phyloP scores from a whole-genome alignment of 2,888 invertebrate species.

The Lasioglossum pauxillum region DNA sequence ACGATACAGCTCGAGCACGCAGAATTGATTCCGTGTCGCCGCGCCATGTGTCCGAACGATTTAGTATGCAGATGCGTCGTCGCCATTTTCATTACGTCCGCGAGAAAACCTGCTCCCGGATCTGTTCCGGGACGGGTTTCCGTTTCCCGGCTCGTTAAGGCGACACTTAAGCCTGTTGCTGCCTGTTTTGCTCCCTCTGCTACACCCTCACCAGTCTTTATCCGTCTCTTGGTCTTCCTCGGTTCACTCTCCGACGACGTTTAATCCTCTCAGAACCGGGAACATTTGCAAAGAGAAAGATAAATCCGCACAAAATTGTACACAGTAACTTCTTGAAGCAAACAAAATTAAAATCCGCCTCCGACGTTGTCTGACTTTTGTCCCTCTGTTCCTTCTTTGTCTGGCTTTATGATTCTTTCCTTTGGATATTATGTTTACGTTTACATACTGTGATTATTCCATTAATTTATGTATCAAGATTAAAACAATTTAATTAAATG shows the following conservation, averaged over 20 bases:
- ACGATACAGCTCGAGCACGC: neutral
- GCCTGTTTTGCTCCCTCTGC: slow-evolving; percentile 33
- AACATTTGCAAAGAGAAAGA: neutral
- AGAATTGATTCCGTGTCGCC: slow-evolving; percentile 22
- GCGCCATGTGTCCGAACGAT: slow-evolving; percentile 25
- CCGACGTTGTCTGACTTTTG: neutral
- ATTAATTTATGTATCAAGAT: neutral
- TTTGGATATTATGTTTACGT: neutral
- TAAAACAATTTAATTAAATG: too few species aligned
- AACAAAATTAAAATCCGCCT: neutral
- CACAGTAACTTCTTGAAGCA: neutral
- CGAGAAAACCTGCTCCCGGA: slow-evolving; percentile 76
- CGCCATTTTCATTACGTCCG: slow-evolving; percentile 65
- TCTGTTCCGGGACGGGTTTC: slow-evolving; percentile 81
- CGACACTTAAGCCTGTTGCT: slow-evolving; percentile 66
- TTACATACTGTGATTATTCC: neutral
- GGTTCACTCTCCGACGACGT: neutral
- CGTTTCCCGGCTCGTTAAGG: slow-evolving; percentile 77
- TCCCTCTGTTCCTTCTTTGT: neutral
- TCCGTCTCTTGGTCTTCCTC: neutral
- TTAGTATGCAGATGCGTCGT: slow-evolving; percentile 56
- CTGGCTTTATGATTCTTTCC: neutral
- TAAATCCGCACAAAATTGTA: neutral
- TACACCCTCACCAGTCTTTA: slow-evolving; percentile 6
- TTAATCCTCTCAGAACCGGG: neutral